Percentiles rank a stretch among this genome's conserved stretches.
phyloP scores from a whole-genome alignment of 64 coral and sea anemone species.

The Stichodactyla mertensii region DNA sequence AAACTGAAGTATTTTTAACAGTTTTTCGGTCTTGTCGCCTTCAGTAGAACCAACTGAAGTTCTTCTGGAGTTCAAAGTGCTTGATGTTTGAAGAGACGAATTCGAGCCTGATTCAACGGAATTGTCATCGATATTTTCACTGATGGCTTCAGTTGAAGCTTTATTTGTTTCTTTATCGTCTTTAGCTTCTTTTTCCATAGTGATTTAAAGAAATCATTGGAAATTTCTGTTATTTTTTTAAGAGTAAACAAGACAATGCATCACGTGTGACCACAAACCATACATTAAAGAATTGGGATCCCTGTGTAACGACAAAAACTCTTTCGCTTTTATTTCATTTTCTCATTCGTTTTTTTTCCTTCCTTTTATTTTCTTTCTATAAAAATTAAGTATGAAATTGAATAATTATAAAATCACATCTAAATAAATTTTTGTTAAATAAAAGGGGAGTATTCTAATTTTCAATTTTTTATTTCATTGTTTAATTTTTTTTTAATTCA shows the following conservation, averaged over 20 bases:
- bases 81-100: neutral
- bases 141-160: neutral
- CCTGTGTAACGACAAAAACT: neutral
- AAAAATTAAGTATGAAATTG: too few relatives aligned
- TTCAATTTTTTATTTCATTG: too few relatives aligned
- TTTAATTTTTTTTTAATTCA: neutral
- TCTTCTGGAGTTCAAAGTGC: slow-evolving; percentile 11
- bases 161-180: neutral
- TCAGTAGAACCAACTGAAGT: slow-evolving; percentile 35
- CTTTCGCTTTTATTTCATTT: neutral
- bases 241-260: neutral
- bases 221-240: neutral
- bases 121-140: neutral
- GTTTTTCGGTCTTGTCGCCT: slow-evolving; percentile 70
- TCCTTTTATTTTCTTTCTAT: neutral
- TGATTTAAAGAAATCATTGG: neutral
- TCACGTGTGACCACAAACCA: neutral
- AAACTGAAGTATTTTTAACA: slow-evolving; percentile 79
- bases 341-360: neutral
- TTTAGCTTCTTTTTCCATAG: neutral
- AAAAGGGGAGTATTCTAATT: too few relatives aligned
- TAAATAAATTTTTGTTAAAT: too few relatives aligned
- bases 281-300: neutral
- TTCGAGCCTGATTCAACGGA: neutral
- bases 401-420: too few relatives aligned